Conservation (phyloP, 2,113 vertebrate species). For the Gadus macrocephalus region DNA sequence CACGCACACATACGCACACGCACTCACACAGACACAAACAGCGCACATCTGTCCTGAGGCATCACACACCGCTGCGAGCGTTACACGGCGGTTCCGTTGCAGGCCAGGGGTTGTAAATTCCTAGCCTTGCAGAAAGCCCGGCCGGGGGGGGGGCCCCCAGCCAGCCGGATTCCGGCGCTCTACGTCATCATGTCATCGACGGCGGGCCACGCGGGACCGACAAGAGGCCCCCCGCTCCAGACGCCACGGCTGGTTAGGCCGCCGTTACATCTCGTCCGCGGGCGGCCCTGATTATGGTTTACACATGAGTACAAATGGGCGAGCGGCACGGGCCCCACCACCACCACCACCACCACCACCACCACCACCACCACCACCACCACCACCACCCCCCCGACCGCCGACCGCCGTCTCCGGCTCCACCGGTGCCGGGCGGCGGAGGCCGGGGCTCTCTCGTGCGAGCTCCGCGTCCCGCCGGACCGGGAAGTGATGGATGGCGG, state of each 20-base stretch:
- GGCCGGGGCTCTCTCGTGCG: conserved; percentile 45
- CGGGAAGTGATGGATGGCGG: conserved; percentile 54
- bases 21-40: neutral
- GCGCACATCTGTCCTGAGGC: conserved; percentile 21
- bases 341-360: too few relatives aligned
- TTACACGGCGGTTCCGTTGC: conserved; percentile 11
- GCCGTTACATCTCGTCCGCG: conserved; percentile 60
- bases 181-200: conserved; percentile 54
- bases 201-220: conserved; percentile 51
- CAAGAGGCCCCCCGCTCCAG: conserved; percentile 45
- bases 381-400: too few relatives aligned
- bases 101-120: conserved; percentile 16
- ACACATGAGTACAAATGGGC: conserved; percentile 62
- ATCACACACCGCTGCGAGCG: neutral
- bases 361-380: too few relatives aligned
- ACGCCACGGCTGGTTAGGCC: conserved; percentile 56
- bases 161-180: conserved; percentile 41
- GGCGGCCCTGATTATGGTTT: conserved; percentile 61
- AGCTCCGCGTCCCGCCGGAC: conserved; percentile 53
- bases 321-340: neutral
- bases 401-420: too few relatives aligned
- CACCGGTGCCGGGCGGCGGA: conserved; percentile 49
- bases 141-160: conserved; percentile 24
- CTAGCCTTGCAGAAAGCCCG: conserved; percentile 25
- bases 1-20: too few relatives aligned